Evolutionary conservation across 2,888 invertebrate species (phyloP).

Genomic region (Torymus aiolomorphi): DNA sequence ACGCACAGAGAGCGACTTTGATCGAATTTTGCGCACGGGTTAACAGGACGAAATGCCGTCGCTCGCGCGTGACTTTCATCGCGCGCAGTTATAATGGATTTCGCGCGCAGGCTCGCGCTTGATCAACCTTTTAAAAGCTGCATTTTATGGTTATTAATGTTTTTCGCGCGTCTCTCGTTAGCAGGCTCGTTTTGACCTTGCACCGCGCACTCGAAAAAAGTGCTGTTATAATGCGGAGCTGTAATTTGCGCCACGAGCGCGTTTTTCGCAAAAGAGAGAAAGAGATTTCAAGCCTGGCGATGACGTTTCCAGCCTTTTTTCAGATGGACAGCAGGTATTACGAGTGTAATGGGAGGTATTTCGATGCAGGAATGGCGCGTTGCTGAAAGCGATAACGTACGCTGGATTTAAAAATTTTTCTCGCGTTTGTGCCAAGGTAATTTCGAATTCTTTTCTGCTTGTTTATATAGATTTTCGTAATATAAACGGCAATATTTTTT

Average conservation of each 20-base stretch:
- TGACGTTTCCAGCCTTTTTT: neutral
- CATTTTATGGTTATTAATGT: slow-evolving; percentile 48
- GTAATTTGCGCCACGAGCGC: too few species aligned
- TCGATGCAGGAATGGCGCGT: too few species aligned
- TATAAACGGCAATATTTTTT: too few species aligned
- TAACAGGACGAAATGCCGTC: neutral
- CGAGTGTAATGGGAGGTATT: too few species aligned
- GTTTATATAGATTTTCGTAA: too few species aligned
- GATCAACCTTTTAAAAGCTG: slow-evolving; percentile 49
- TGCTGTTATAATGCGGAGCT: too few species aligned
- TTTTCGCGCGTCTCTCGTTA: slow-evolving; percentile 8
- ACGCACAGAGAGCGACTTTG: slow-evolving; percentile 25
- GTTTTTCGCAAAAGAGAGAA: too few species aligned
- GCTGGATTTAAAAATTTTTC: too few species aligned
- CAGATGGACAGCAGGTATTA: neutral
- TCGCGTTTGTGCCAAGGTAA: too few species aligned
- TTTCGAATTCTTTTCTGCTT: too few species aligned
- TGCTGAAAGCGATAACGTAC: too few species aligned
- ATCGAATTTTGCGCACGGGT: slow-evolving; percentile 48
- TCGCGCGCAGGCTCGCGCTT: neutral
- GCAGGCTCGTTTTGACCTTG: neutral
- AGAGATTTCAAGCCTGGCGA: neutral
- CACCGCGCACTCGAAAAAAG: neutral
- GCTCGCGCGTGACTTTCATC: slow-evolving; percentile 18
- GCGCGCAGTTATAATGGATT: neutral